Conservation (phyloP, 2,113 vertebrate species). For the Porphyrio hochstetteri region DNA sequence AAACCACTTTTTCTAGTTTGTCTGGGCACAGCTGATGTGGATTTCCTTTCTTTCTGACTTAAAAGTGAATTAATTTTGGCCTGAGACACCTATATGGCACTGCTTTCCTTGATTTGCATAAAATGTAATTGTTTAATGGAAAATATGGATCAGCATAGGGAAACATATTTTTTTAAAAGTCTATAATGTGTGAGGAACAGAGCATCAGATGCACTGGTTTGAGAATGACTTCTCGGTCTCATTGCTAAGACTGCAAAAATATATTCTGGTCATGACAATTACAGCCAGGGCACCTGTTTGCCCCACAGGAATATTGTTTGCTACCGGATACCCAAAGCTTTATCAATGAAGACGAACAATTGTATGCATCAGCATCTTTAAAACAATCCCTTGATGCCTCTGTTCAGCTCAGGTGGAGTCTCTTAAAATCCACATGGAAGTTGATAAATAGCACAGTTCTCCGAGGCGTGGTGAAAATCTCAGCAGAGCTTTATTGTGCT, state of each 20-base stretch:
- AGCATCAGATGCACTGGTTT: not conserved
- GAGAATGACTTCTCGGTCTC: not conserved
- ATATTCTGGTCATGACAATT: not conserved
- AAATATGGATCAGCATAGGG: not conserved
- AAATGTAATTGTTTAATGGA: not conserved
- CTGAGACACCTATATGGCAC: not conserved
- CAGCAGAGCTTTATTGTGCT: not conserved
- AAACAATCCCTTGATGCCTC: not conserved
- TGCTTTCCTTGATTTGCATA: not conserved
- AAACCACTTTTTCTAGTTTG: not conserved
- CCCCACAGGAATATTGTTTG: not conserved
- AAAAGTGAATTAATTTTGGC: not conserved
- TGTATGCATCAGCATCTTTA: not conserved
- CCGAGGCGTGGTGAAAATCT: not conserved
- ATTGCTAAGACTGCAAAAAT: not conserved
- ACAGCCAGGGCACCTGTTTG: not conserved
- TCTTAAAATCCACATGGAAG: not conserved
- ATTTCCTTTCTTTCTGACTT: not conserved
- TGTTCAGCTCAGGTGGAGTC: not conserved
- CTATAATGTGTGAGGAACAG: not conserved
- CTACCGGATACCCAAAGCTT: not conserved
- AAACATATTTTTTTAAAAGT: not conserved
- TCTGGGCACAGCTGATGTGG: not conserved
- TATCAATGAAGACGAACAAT: not conserved
- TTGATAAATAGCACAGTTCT: conserved; percentile 22